Evolutionary conservation across 1,140 invertebrate genomes (phyloP).

Genomic region (Lasaia peninsularis): DNA sequence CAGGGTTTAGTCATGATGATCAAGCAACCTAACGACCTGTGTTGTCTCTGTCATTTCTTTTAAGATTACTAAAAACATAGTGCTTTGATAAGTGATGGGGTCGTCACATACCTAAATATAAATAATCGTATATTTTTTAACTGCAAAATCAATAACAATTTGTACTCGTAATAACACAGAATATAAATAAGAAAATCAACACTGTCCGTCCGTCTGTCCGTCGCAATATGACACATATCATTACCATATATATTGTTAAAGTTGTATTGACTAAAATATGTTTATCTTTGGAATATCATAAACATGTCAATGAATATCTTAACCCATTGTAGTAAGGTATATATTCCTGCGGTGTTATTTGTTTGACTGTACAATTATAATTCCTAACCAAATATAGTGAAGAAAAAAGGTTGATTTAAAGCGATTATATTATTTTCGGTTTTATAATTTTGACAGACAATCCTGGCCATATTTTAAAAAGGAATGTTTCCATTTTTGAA

Average conservation of each 20-base stretch:
- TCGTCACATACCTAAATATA: background rate
- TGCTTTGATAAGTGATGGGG: background rate
- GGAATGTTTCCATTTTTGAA: no score
- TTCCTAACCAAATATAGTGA: background rate
- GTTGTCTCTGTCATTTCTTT: no score
- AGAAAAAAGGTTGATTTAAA: slow-evolving; percentile 21
- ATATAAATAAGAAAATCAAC: slow-evolving; percentile 68
- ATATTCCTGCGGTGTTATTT: slow-evolving; percentile 13
- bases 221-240: slow-evolving; percentile 48
- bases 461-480: background rate
- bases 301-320: background rate
- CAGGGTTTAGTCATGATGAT: no score
- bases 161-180: slow-evolving; percentile 45
- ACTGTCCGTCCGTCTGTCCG: slow-evolving; percentile 49
- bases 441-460: background rate
- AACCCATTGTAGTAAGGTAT: background rate
- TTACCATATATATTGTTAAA: slow-evolving; percentile 67
- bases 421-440: slow-evolving; percentile 13
- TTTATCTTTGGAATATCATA: background rate
- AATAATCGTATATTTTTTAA: background rate
- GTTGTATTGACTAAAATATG: background rate
- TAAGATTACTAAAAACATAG: no score
- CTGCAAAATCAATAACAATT: slow-evolving; percentile 21
- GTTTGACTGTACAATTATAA: background rate
- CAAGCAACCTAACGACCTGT: no score